These are phyloP conservation scores for Cephus rjabovi DNA, from an alignment of 2,888 invertebrate genomes.

Conservation along the genomic window DNA sequence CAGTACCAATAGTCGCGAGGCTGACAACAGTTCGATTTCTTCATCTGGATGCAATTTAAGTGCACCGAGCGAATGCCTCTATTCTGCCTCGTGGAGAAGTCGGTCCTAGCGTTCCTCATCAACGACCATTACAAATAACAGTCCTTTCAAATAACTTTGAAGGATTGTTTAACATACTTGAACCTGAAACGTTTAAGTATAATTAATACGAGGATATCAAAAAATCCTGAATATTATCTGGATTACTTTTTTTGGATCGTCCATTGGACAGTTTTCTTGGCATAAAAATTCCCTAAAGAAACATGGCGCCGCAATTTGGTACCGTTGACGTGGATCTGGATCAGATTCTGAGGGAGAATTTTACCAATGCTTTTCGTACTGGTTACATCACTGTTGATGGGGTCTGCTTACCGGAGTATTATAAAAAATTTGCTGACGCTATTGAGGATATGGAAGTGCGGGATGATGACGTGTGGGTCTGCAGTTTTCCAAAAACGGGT, in stretches of 20 bases:
- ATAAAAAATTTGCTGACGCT: slow-evolving; percentile 58
- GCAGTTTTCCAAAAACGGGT: slow-evolving; percentile 72
- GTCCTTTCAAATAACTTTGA: background rate
- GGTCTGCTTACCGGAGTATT: slow-evolving; percentile 64
- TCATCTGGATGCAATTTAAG: slow-evolving; percentile 3
- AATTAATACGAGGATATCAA: background rate
- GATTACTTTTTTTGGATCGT: background rate
- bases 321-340: slow-evolving; percentile 33
- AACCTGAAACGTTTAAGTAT: slow-evolving; percentile 9
- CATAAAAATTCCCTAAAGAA: background rate
- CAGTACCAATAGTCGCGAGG: background rate
- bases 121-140: slow-evolving; percentile 31
- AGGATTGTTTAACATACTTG: slow-evolving; percentile 3
- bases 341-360: slow-evolving; percentile 44
- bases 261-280: background rate
- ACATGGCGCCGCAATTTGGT: slow-evolving; percentile 19
- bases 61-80: slow-evolving; percentile 14
- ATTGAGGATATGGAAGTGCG: slow-evolving; percentile 67
- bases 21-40: background rate
- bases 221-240: background rate
- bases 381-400: slow-evolving; percentile 59
- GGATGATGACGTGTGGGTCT: slow-evolving; percentile 70
- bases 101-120: slow-evolving; percentile 20
- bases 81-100: slow-evolving; percentile 14
- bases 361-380: slow-evolving; percentile 54